Base-by-base conservation (phyloP, 2,113 vertebrate genomes). In the Myiagra hebetior region DNA sequence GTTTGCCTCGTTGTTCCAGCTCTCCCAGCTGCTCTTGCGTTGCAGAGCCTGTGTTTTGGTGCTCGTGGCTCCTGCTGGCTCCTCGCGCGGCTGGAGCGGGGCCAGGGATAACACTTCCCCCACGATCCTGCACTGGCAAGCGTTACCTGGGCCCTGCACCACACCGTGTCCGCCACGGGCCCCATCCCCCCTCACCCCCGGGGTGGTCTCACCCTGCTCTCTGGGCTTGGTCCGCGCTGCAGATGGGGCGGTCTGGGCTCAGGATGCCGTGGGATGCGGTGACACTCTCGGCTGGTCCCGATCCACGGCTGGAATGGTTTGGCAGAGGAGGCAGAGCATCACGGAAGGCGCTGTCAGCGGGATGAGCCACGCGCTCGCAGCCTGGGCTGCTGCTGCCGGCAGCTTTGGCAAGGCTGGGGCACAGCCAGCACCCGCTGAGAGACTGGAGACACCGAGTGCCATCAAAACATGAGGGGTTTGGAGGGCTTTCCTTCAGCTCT, bases 121-220 rank as follows among this genome's bases (percentile, higher is more conserved):
- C 26, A 0, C 0, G 0, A n/a, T 37, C 41, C 69, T 20, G 24
- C 37, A 0, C 55, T 26, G 44, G 4, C 23, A 39, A 6, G 16
- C 4, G 47, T 30, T 28, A 1, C 52, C 62, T 4, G 28, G 15
- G 22, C 22, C 59, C 62, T 5, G 23, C 72, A 17, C 14, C 56
- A 4, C 24, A 16, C 44, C 27, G 17, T 6, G 39, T 35, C 27
- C 24, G 20, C 15, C 28, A 0, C 2, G 55, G 65, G 11, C 44
- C 2, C 6, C 46, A 8, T 47, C 9, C 16, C 21, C 21, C 31
- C 7, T 17, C 42, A 7, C 1, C 19, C 22, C 19, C 0, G 3
- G 80, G 19, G 17, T 11, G 69, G 41, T 37, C 20, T 53, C 63
- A 41, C 31, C 24, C 35, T 0, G 6, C 33, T 64, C 49, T 22